Evolutionary conservation across 2,113 vertebrate genomes (phyloP).

Genomic region (Upupa epops): DNA sequence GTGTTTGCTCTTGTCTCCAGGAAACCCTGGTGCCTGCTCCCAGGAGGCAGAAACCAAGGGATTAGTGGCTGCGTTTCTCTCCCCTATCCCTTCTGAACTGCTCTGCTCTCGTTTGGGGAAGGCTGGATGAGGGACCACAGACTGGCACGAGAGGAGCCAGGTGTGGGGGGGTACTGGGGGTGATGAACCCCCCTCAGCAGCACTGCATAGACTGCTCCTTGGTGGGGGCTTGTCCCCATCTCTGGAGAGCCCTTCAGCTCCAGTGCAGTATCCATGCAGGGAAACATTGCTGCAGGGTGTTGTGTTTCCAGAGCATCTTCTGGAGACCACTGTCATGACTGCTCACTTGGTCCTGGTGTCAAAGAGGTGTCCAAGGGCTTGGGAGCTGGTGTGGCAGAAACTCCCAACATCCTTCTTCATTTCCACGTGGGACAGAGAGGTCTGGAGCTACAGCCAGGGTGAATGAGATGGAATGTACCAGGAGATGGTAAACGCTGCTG

Average conservation of each 20-base stretch:
- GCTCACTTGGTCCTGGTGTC: accelerated
- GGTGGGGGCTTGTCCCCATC: not conserved
- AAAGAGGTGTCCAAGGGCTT: not conserved
- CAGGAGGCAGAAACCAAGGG: not conserved
- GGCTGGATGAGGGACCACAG: not conserved
- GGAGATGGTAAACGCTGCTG: not conserved
- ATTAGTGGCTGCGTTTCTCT: not conserved
- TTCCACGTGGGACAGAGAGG: not conserved
- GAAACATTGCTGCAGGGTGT: accelerated
- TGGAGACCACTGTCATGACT: not conserved
- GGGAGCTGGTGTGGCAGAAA: not conserved
- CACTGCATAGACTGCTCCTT: accelerated
- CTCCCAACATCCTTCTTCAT: accelerated
- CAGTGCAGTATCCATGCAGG: not conserved
- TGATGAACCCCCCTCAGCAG: not conserved
- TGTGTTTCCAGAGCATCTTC: not conserved
- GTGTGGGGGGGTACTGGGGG: accelerated
- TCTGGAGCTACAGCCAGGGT: not conserved
- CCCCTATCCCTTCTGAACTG: not conserved
- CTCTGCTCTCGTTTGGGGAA: too few relatives aligned
- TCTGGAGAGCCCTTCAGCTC: not conserved
- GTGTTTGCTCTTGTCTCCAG: conserved; percentile 73
- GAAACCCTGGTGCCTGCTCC: conserved; percentile 61
- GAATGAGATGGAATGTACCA: not conserved
- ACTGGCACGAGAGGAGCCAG: not conserved